These are phyloP conservation scores for Nephrotoma guestfalica DNA, from an alignment of 2,888 invertebrate species.

Conservation along the genomic window DNA sequence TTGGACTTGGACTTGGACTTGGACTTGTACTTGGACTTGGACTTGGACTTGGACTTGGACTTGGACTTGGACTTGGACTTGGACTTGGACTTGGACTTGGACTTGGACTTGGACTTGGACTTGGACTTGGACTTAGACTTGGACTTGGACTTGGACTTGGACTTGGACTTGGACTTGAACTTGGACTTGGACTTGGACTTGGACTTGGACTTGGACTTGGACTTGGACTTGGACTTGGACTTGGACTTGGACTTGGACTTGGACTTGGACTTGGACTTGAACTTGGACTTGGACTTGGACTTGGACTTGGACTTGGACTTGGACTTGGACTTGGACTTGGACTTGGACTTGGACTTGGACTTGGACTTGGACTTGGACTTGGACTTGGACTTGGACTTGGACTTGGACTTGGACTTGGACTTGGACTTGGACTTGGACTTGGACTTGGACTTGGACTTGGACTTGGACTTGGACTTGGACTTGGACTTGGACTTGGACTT, in stretches of 20 bases:
- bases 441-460: slow-evolving; percentile 7
- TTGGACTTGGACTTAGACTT: slow-evolving; percentile 7
- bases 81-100: slow-evolving; percentile 6
- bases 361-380: slow-evolving; percentile 7
- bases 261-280: not conserved
- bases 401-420: slow-evolving; percentile 7
- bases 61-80: slow-evolving; percentile 7
- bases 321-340: slow-evolving; percentile 5
- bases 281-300: slow-evolving; percentile 5
- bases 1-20: slow-evolving; percentile 7
- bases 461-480: slow-evolving; percentile 7
- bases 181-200: slow-evolving; percentile 8
- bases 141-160: slow-evolving; percentile 8
- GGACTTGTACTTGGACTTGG: slow-evolving; percentile 7
- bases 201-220: slow-evolving; percentile 7
- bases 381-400: slow-evolving; percentile 7
- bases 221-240: slow-evolving; percentile 8
- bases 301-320: not conserved
- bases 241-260: slow-evolving; percentile 8
- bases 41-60: slow-evolving; percentile 7
- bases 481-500: slow-evolving; percentile 7
- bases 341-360: slow-evolving; percentile 7
- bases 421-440: slow-evolving; percentile 8
- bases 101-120: slow-evolving; percentile 7
- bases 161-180: slow-evolving; percentile 8